Evolutionary conservation across 2,797 vertebrate species (phyloP).

Genomic region (Crax fasciolata): DNA sequence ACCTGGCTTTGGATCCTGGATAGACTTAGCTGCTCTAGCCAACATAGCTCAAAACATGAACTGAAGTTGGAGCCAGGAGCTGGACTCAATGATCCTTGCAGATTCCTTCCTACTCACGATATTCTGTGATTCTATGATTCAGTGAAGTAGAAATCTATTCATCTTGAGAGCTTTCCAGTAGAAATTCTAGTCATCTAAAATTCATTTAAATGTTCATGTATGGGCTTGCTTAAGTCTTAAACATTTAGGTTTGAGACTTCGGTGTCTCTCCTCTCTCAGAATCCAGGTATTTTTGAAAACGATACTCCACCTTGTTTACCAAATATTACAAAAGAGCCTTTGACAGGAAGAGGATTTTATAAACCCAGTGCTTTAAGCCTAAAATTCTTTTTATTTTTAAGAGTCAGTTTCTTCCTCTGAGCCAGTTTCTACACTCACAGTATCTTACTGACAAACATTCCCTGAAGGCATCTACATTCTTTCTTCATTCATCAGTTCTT

Average conservation of each 20-base stretch:
- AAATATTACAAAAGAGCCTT: neutral
- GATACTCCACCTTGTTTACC: neutral
- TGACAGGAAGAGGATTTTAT: neutral
- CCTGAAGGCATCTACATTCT: neutral
- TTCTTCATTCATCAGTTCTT: neutral
- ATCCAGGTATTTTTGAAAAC: neutral
- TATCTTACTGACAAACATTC: neutral
- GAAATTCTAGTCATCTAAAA: neutral
- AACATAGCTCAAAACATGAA: neutral
- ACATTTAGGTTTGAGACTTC: neutral
- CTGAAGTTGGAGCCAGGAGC: neutral
- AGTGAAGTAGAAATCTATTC: neutral
- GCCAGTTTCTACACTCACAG: neutral
- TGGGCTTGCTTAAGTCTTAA: neutral
- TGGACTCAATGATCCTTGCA: neutral
- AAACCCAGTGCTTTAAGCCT: neutral
- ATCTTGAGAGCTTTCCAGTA: neutral
- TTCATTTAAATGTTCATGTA: neutral
- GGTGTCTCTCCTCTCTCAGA: neutral
- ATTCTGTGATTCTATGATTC: neutral
- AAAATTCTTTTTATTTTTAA: neutral
- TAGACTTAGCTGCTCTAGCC: neutral
- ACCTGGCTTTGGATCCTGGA: neutral
- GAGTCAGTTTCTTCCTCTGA: neutral
- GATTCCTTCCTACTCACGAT: neutral